phyloP scores from a whole-genome alignment of 2,797 vertebrate genomes.

The Distichodus sexfasciatus region DNA sequence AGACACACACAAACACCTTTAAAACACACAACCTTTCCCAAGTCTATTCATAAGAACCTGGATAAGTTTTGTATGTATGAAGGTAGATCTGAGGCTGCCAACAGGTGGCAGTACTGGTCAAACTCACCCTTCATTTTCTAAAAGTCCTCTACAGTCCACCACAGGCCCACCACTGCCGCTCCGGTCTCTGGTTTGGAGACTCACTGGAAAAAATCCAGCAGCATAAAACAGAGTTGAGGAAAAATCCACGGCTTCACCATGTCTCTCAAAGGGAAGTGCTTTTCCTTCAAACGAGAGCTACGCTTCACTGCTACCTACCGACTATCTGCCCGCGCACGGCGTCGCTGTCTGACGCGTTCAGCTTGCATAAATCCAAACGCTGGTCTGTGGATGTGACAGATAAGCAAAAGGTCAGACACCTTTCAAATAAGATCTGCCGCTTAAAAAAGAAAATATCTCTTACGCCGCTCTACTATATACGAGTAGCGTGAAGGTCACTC shows the following conservation, averaged over 20 bases:
- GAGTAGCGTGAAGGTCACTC: slow-evolving; percentile 56
- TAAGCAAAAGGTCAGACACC: slow-evolving; percentile 36
- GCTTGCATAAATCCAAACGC: slow-evolving; percentile 98
- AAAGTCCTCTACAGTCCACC: slow-evolving; percentile 93
- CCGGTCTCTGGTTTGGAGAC: slow-evolving; percentile 94
- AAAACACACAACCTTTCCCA: neutral
- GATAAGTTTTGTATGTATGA: no score
- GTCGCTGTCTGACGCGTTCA: slow-evolving; percentile 95
- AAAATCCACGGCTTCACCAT: neutral
- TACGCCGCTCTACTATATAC: slow-evolving; percentile 67
- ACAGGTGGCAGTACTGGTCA: slow-evolving; percentile 26
- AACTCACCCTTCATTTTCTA: slow-evolving; percentile 95
- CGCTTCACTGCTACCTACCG: slow-evolving; percentile 74
- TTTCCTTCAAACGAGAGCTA: neutral
- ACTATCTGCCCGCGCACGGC: slow-evolving; percentile 97
- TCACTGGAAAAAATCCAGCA: slow-evolving; percentile 73
- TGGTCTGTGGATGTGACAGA: slow-evolving; percentile 79
- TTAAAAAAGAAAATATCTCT: no score
- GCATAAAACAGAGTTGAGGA: neutral
- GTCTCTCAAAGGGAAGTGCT: neutral
- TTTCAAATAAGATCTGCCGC: no score
- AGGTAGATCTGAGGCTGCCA: neutral
- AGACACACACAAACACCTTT: neutral
- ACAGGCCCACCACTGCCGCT: slow-evolving; percentile 92
- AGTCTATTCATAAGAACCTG: neutral